Evolutionary conservation across 2,888 invertebrate genomes (phyloP).

Genomic region (Arge pagana): DNA sequence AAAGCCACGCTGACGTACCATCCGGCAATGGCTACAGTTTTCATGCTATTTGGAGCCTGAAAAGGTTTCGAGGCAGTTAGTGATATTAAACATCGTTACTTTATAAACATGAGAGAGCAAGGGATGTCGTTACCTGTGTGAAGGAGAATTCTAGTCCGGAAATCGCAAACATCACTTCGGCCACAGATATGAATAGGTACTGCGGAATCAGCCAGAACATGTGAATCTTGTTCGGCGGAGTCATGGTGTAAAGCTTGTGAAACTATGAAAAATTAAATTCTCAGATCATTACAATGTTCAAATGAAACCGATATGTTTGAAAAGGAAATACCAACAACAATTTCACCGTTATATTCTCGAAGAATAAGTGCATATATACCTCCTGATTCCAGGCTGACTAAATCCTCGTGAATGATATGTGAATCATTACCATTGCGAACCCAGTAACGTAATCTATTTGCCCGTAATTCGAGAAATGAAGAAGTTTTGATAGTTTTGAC

Average conservation of each 20-base stretch:
- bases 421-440: slow-evolving; percentile 25
- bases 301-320: slow-evolving; percentile 6
- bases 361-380: slow-evolving; percentile 65
- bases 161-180: slow-evolving; percentile 83
- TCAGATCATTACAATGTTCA: slow-evolving; percentile 7
- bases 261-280: slow-evolving; percentile 50
- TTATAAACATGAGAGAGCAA: not conserved
- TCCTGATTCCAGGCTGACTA: slow-evolving; percentile 48
- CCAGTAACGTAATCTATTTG: slow-evolving; percentile 28
- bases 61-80: too few relatives aligned
- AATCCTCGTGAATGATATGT: slow-evolving; percentile 16
- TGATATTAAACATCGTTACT: not conserved
- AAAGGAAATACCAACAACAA: slow-evolving; percentile 54
- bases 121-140: slow-evolving; percentile 65
- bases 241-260: slow-evolving; percentile 65
- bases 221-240: slow-evolving; percentile 69
- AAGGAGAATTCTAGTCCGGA: slow-evolving; percentile 85
- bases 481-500: slow-evolving; percentile 37
- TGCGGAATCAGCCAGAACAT: slow-evolving; percentile 80
- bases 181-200: slow-evolving; percentile 77
- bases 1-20: slow-evolving; percentile 83
- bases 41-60: slow-evolving; percentile 81
- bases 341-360: slow-evolving; percentile 45
- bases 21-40: slow-evolving; percentile 81
- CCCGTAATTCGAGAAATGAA: not conserved